Percentiles rank a stretch among this genome's conserved stretches.
Evolutionary conservation across 2,888 invertebrate species (phyloP).

Genomic region (Altica lythri): DNA sequence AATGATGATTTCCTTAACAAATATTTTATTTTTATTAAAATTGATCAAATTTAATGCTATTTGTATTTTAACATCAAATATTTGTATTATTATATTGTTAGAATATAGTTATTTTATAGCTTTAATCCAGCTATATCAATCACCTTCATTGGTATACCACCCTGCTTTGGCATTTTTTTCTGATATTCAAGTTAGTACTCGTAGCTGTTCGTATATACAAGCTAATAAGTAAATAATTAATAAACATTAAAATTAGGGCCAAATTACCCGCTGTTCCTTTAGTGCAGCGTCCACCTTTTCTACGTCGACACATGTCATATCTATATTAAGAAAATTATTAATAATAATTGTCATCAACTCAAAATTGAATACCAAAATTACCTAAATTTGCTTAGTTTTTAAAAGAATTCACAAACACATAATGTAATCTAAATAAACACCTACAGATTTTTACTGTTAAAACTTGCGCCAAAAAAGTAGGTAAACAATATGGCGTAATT

Average conservation of each 20-base stretch:
- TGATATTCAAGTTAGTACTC: conserved; percentile 35
- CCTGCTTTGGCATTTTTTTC: conserved; percentile 16
- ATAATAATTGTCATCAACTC: no score
- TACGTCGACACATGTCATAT: conserved; percentile 97
- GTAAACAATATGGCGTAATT: no score
- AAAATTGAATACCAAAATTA: no score
- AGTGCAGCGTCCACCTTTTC: conserved; percentile 96
- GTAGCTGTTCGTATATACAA: conserved; percentile 36
- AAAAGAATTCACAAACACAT: no score
- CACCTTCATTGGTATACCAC: background rate
- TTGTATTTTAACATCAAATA: no score
- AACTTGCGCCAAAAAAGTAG: no score
- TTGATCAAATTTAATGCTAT: no score
- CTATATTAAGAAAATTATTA: conserved; percentile 60
- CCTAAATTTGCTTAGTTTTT: no score
- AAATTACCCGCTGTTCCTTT: conserved; percentile 96
- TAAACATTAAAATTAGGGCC: conserved; percentile 23
- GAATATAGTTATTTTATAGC: conserved; percentile 26
- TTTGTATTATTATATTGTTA: conserved; percentile 12
- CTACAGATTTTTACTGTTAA: no score
- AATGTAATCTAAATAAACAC: no score
- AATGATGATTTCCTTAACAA: no score
- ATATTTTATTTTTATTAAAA: no score
- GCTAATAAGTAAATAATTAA: conserved; percentile 26
- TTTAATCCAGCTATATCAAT: conserved; percentile 21